Percentiles rank a stretch among this genome's conserved stretches.
Conservation (phyloP, 30 jellyfish, hydroid and myxozoan species). For the Hydra vulgaris region DNA sequence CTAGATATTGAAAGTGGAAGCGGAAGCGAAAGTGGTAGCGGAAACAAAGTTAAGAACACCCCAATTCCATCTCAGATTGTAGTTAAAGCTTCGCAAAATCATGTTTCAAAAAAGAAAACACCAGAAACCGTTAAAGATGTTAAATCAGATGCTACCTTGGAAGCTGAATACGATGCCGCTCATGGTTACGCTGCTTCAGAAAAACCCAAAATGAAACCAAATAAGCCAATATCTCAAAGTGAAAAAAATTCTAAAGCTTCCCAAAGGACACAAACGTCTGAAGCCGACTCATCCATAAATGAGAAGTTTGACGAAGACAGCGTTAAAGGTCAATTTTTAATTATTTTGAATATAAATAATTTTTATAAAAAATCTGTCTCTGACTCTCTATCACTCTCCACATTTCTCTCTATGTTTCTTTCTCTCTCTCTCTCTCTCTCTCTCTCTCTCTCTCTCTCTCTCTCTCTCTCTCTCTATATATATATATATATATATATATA, state of each 20-base stretch:
- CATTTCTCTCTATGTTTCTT: too few relatives aligned
- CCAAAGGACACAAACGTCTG: conserved; percentile 3
- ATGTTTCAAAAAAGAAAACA: neutral
- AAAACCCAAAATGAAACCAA: neutral
- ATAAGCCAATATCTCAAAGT: conserved; percentile 2
- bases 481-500: too few relatives aligned
- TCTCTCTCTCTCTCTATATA: too few relatives aligned
- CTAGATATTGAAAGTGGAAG: conserved; percentile 29
- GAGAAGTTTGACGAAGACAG: conserved; percentile 3
- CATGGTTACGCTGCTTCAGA: neutral
- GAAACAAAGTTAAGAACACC: neutral
- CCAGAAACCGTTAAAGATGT: neutral
- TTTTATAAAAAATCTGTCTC: too few relatives aligned
- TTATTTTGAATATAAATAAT: neutral
- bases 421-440: too few relatives aligned
- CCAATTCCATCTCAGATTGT: neutral
- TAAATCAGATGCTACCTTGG: neutral
- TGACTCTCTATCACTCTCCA: too few relatives aligned
- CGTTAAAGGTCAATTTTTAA: neutral
- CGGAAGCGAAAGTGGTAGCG: conserved; percentile 39
- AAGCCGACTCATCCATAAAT: neutral
- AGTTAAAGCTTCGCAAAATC: neutral
- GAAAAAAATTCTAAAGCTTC: neutral
- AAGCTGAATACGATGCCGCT: neutral
- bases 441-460: too few relatives aligned